A percentile compares a stretch with the other conserved stretches of the same genome.
Conservation (phyloP, 2,113 vertebrate species). For the Naja naja region DNA sequence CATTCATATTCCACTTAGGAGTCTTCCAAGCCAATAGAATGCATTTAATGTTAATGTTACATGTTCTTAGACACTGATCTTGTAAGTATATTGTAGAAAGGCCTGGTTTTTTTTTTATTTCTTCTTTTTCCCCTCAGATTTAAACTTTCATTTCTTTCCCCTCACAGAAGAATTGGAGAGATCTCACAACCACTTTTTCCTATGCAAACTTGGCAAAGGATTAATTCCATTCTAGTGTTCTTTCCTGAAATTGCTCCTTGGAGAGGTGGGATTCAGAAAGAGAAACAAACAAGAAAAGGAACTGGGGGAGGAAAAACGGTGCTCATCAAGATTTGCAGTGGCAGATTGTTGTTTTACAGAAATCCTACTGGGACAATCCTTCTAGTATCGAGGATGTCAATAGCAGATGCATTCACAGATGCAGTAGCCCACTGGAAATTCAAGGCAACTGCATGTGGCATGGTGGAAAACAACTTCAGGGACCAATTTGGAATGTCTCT, state of each 20-base stretch:
- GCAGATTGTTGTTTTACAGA: constrained; percentile 7
- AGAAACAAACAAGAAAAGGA: neutral
- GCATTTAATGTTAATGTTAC: neutral
- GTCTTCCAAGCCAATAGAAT: neutral
- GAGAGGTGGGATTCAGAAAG: neutral
- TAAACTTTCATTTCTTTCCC: neutral
- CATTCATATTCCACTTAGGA: neutral
- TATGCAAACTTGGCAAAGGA: neutral
- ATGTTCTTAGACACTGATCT: neutral
- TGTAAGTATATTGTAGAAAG: neutral
- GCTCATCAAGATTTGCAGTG: neutral
- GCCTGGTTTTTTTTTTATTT: neutral
- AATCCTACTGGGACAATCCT: constrained; percentile 6
- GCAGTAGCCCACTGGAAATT: neutral
- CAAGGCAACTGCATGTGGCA: constrained; percentile 44
- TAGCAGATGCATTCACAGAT: constrained; percentile 54
- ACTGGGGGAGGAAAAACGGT: neutral
- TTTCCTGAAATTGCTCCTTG: neutral
- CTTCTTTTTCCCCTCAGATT: too few relatives aligned
- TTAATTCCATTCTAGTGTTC: neutral
- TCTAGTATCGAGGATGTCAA: neutral
- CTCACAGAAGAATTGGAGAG: rapidly evolving
- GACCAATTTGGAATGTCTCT: constrained; percentile 25
- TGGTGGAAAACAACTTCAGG: neutral
- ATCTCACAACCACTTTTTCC: neutral